Base-by-base conservation (phyloP, 1,140 invertebrate species). In the Heliothis subflexa region DNA sequence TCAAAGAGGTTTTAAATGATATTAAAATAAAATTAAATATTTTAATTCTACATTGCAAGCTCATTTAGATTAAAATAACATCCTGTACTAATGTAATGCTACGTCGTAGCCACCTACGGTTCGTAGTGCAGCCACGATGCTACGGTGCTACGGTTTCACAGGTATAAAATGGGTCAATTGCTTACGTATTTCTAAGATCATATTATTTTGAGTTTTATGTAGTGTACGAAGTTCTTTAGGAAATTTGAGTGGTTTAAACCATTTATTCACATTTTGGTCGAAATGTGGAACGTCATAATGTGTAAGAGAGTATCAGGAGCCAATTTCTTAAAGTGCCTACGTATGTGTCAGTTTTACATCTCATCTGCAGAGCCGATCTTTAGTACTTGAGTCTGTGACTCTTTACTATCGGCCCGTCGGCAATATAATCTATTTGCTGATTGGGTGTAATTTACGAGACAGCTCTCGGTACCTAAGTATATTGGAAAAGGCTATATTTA, bases 151-250 rank as follows among this genome's bases (percentile, higher is more conserved):
- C 45, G 40, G 45, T 70, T 50, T 47, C 55, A 47, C 57, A 74
- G 55, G 55, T 61, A 74, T 61, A 47, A 74, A 74, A 74, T 74
- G 55, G 72, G 72, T 74, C 72, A 74, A 74, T 74, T 25, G 72
- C 55, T 25, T 61, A 61, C n/a, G 55, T 74, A 59, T 74, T 74
- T 74, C 18, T 74, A 61, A 74, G 72, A 18, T 55, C 28, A 50
- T 50, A 52, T 70, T 52, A 50, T 21, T 49, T 12, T 28, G 3
- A 25, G 25, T 18, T 61, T 50, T 28, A 52, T 50, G 47, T 70
- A 45, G 62, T 66, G 16, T 66, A 47, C 40, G 45, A 52, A 70
- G 66, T 52, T 52, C 21, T 70, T 70, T 70, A 10, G 13, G 66
- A 70, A 70, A 70, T 70, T 70, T 70, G 66, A 70, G 66, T 70